A percentile compares a stretch with the other conserved stretches of the same genome.
phyloP scores from a whole-genome alignment of 2,113 vertebrate genomes.

The Muscicapa adusta region DNA sequence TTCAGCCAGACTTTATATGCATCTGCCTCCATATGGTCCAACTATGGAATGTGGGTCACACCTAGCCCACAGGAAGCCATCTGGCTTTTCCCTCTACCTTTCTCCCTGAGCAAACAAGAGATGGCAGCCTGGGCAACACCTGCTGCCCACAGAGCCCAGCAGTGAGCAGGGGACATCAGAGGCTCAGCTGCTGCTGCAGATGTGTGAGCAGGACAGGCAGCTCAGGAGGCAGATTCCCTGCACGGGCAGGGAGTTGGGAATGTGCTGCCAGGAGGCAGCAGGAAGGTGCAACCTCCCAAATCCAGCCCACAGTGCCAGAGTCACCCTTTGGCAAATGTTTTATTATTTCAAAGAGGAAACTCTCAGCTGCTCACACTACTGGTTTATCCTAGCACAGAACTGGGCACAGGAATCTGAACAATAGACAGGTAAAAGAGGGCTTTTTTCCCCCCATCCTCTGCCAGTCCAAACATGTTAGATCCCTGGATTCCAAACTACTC shows the following conservation, averaged over 20 bases:
- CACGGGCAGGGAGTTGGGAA: rapidly evolving
- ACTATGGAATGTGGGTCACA: background rate
- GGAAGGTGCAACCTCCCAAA: background rate
- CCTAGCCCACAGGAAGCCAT: conserved; percentile 4
- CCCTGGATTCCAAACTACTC: background rate
- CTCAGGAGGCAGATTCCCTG: background rate
- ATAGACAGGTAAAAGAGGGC: background rate
- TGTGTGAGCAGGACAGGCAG: background rate
- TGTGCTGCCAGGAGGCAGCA: background rate
- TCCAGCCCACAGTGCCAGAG: rapidly evolving
- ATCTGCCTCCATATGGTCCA: background rate
- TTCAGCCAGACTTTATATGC: background rate
- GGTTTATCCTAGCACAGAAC: background rate
- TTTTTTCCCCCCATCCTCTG: background rate
- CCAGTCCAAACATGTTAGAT: background rate
- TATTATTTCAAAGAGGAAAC: background rate
- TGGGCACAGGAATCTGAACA: background rate
- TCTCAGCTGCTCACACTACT: background rate
- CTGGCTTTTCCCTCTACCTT: conserved; percentile 1
- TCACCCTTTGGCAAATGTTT: background rate
- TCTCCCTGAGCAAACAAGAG: background rate
- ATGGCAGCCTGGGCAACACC: background rate
- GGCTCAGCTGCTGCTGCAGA: background rate
- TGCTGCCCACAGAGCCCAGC: background rate
- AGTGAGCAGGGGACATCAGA: background rate